Base-by-base conservation (phyloP, 2,113 vertebrate species). In the Platichthys flesus region DNA sequence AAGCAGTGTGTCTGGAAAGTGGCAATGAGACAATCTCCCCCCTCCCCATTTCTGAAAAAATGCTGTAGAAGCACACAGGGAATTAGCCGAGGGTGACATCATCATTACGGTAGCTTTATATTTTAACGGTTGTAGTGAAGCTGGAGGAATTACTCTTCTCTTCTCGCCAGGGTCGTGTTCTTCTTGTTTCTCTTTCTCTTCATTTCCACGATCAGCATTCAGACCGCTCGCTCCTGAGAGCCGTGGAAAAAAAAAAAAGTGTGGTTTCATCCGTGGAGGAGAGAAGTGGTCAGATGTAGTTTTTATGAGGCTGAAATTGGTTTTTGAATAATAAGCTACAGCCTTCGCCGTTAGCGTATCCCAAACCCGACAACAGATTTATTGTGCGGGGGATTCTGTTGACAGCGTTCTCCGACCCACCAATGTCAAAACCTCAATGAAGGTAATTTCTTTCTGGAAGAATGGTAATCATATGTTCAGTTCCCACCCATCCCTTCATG, bases 21-120 rank as follows among this genome's bases (percentile, higher is more conserved):
- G 64, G 75, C 45, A 63, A 57, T 2, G 51, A 77, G 76, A 82
- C 84, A 78, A 83, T 76, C 18, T 20, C 51, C 51, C 52, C n/a
- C 45, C 45, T 24, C 24, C 74, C 63, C 40, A 56, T 31, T 57
- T 56, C 23, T 47, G 37, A 86, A 88, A 77, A 87, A 77, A 81
- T 5, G 77, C 88, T 76, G 81, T 45, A 3, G 31, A 83, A 45
- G 88, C 89, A 84, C 15, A 49, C 37, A 49, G 54, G 87, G 89
- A 72, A 90, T 92, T 91, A 91, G 68, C 79, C 2, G 52, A 59
- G 54, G 70, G 83, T 88, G 91, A 84, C 85, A 86, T 88, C 84
- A 86, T 81, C 40, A 57, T 87, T 69, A 82, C 42, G 78, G 66
- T 84, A 31, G 85, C 67, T 84, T 76, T 72, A 67, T 78, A 35